These are phyloP conservation scores for Aphidius colemani DNA, from an alignment of 2,888 invertebrate genomes.

Conservation along the genomic window DNA sequence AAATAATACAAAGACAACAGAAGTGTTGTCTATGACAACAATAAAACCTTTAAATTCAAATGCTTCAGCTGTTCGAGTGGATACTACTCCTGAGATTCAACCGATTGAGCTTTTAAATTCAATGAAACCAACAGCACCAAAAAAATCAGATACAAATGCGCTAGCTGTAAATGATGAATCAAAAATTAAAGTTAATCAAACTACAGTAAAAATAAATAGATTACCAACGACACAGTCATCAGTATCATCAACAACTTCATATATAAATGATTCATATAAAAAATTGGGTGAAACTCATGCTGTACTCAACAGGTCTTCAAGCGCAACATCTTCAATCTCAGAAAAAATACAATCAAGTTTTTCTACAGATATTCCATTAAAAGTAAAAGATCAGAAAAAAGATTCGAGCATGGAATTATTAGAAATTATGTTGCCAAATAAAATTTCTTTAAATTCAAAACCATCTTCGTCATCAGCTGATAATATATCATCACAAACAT, in stretches of 20 bases:
- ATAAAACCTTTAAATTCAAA: no score
- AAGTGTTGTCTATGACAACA: no score
- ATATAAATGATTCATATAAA: constrained; percentile 22
- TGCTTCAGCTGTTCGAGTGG: no score
- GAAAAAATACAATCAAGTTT: constrained; percentile 19
- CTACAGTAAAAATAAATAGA: no score
- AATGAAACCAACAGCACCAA: constrained; percentile 9
- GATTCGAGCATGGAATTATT: constrained; percentile 20
- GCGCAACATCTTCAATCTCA: background rate
- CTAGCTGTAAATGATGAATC: no score
- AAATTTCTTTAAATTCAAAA: background rate
- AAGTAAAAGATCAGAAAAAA: constrained; percentile 23
- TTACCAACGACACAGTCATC: background rate
- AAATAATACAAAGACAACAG: no score
- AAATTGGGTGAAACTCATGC: constrained; percentile 32
- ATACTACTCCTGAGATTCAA: constrained; percentile 27
- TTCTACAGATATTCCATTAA: constrained; percentile 1
- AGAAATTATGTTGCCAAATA: background rate
- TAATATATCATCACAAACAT: constrained; percentile 3
- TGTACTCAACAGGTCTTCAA: constrained; percentile 7
- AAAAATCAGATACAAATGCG: constrained; percentile 18
- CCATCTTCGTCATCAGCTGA: background rate
- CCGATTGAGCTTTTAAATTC: constrained; percentile 34
- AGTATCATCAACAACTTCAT: constrained; percentile 15
- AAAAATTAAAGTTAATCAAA: background rate